Evolutionary conservation across 2,113 vertebrate genomes (phyloP), one percentile per base, ranked within the genome.

Genomic region (Xenus cinereus): DNA sequence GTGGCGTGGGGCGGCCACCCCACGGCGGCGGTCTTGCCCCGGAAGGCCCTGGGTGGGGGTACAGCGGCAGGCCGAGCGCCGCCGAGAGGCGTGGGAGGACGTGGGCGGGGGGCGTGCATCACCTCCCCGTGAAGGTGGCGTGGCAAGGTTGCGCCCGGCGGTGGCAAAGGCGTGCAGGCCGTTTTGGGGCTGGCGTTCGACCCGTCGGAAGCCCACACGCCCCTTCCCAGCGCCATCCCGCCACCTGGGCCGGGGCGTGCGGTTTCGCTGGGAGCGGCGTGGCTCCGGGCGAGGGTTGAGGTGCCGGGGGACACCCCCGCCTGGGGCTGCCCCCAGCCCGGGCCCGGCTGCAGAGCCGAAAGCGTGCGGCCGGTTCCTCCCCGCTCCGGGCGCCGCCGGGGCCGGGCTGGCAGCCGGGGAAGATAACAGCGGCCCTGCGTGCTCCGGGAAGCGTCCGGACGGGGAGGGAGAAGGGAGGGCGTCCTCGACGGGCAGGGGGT

Each of bases 211-310:
- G 21, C 27, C 4, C 14, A 39, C 48, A 67, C 1, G 14, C 1
- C 0, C 0, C 4, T 48, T 18, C 24, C 16, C 4, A 4, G 24
- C 20, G 48, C 37, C 3, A 0, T 74, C n/a, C 51, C 2, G 1
- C 19, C 41, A 5, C 4, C 41, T 45, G 30, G 10, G 22, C 27
- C 0, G 0, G 18, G 6, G 4, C 14, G 50, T 63, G 41, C 0
- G 0, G 19, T 30, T 77, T 66, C 33, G 26, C 19, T 0, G 2
- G 18, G 28, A 56, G 22, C 0, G 0, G 5, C 3, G 0, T 23
- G 57, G 41, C 48, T 79, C 22, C 18, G 45, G 26, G 7, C 0
- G 1, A 78, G 10, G 35, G 10, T 6, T 10, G 43, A 24, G 30
- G 37, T 8, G 4, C 2, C 2, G 1, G 14, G 20, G 14, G 27